These are phyloP conservation scores for Drosophila glabriapex DNA, from an alignment of 2,888 invertebrate genomes.

Conservation along the genomic window DNA sequence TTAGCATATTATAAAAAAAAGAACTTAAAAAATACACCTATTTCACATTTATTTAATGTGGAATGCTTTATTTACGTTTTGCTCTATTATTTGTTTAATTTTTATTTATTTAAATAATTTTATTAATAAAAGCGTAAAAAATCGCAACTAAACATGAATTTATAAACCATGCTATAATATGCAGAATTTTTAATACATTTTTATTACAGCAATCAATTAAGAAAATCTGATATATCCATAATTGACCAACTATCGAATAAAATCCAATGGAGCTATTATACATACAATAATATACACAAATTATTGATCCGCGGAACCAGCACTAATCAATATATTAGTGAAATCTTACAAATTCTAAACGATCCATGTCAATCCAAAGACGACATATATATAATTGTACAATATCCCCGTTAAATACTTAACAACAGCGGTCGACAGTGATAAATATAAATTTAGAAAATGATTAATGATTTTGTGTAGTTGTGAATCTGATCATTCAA, in stretches of 20 bases:
- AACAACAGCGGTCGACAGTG: neutral
- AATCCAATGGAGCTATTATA: conserved; percentile 31
- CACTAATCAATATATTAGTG: conserved; percentile 4
- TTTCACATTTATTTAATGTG: conserved; percentile 50
- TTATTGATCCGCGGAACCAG: conserved; percentile 32
- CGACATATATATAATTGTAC: neutral
- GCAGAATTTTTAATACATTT: conserved; percentile 49
- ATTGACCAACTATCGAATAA: conserved; percentile 18
- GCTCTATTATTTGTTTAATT: conserved; percentile 71
- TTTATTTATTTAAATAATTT: conserved; percentile 58
- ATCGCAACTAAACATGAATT: conserved; percentile 34
- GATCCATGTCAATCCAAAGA: conserved; percentile 2
- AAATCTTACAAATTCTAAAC: conserved; percentile 2
- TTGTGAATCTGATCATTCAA: neutral
- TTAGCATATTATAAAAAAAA: conserved; percentile 35
- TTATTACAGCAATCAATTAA: conserved; percentile 49
- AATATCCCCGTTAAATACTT: too few relatives aligned
- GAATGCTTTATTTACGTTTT: conserved; percentile 65
- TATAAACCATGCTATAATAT: conserved; percentile 49
- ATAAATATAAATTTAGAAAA: neutral
- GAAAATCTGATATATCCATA: conserved; percentile 15
- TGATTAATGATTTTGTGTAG: neutral
- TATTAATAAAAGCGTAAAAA: conserved; percentile 55
- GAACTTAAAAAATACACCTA: conserved; percentile 32
- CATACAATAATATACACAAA: conserved; percentile 15